Evolutionary conservation across 2,888 invertebrate genomes (phyloP), one percentile per base, ranked within the genome.

Genomic region (Agelastica alni): DNA sequence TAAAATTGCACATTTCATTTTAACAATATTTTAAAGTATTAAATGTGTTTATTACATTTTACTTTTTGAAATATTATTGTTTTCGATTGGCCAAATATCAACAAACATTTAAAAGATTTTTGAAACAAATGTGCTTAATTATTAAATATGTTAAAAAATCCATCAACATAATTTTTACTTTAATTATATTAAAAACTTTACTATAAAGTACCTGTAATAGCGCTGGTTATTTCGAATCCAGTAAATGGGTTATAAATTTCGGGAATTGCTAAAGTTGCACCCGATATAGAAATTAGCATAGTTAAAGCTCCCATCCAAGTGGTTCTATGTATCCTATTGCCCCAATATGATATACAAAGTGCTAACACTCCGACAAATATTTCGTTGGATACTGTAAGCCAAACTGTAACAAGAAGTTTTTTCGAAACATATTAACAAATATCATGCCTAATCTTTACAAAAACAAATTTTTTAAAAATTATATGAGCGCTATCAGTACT

Each of bases 271-370:
- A 83, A 70, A 10, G 78, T 58, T 16, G 81, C 66, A 56, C 79
- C 80, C 7, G 78, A 71, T n/a, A 76, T 70, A 1, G 81, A 78
- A 63, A 85, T 82, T 14, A 83, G 64, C 54, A 84, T 79, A 3
- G 80, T 75, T 1, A 82, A 70, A 2, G 78, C 80, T 37, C 83
- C 83, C 5, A 84, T 72, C 85, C 85, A 85, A 3, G 80, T 78
- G 16, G 80, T 78, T 49, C 83, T 78, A 67, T 85, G 84, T 28
- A 81, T 78, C 67, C 78, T 77, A 58, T 83, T 80, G 1, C 84
- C 83, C 80, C 81, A 84, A 64, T 83, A 83, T 4, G 83, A 79
- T 10, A 84, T 71, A 1, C 72, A 48, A 14, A 85, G 60, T 0
- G 82, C 84, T 28, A 83, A 73, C 3, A 82, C 16, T 2, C 81